phyloP scores from a whole-genome alignment of 2,888 invertebrate species.

The Napeogenes inachia region DNA sequence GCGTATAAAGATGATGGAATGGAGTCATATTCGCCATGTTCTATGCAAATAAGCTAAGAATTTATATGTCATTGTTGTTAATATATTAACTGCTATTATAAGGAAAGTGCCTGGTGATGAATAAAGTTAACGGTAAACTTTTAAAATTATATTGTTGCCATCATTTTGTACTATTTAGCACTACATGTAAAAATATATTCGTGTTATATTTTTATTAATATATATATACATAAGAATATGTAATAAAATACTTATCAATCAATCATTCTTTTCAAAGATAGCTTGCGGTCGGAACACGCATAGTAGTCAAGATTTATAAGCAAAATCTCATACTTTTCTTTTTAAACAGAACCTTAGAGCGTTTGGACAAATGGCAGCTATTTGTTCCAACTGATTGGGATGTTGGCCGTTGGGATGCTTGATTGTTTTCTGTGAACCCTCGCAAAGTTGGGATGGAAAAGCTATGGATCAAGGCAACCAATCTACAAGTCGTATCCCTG shows the following conservation, averaged over 20 bases:
- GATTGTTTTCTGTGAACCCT: constrained; percentile 72
- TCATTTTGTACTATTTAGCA: constrained; percentile 25
- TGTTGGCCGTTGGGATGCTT: constrained; percentile 57
- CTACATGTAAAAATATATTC: neutral
- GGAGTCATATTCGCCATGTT: constrained; percentile 26
- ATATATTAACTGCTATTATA: constrained; percentile 14
- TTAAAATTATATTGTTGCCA: neutral
- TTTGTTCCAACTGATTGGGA: constrained; percentile 72
- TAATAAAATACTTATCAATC: constrained; percentile 7
- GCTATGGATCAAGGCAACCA: constrained; percentile 52
- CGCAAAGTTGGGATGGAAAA: constrained; percentile 48
- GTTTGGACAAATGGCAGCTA: constrained; percentile 48
- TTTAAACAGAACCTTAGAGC: constrained; percentile 12
- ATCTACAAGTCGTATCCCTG: constrained; percentile 42
- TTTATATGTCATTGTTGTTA: constrained; percentile 20
- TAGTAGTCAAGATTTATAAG: constrained; percentile 15
- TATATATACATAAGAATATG: constrained; percentile 5
- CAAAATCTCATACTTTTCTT: constrained; percentile 12
- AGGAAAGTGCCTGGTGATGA: neutral
- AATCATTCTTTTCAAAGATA: neutral
- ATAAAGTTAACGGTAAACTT: neutral
- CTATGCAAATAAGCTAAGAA: constrained; percentile 26
- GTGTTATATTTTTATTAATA: too few relatives aligned
- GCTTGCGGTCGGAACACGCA: neutral
- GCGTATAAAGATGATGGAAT: constrained; percentile 44